A percentile compares a stretch with the other conserved stretches of the same genome.
Conservation (phyloP, 2,888 invertebrate genomes). For the Onchidella celtica region DNA sequence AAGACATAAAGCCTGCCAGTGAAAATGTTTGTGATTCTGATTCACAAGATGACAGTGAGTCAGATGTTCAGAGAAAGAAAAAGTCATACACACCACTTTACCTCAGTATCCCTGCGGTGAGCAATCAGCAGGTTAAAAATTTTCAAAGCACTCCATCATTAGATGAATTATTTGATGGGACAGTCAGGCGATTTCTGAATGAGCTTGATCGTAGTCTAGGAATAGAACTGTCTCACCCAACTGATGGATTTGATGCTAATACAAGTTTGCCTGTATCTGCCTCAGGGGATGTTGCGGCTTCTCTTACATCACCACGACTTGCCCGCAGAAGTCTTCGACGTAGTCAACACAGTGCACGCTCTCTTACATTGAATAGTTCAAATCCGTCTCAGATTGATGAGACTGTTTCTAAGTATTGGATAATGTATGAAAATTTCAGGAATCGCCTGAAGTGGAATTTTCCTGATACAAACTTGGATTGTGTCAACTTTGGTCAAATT, state of each 20-base stretch:
- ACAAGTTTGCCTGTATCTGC: conserved; percentile 22
- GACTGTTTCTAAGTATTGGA: conserved; percentile 51
- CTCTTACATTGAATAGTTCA: conserved; percentile 51
- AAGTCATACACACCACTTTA: not conserved
- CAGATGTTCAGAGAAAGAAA: not conserved
- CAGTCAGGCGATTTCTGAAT: conserved; percentile 59
- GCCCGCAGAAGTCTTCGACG: conserved; percentile 49
- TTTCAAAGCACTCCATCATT: conserved; percentile 4
- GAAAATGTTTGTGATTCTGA: not conserved
- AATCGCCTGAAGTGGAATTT: conserved; percentile 46
- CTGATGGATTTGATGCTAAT: not conserved
- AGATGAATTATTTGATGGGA: conserved; percentile 58
- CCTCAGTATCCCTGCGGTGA: conserved; percentile 19
- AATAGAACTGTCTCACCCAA: not conserved
- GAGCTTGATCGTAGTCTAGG: conserved; percentile 65
- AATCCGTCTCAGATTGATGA: conserved; percentile 43
- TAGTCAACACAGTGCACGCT: conserved; percentile 56
- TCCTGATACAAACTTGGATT: conserved; percentile 48
- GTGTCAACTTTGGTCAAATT: conserved; percentile 34
- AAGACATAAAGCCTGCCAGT: not conserved
- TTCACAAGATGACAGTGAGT: not conserved
- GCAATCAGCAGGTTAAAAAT: not conserved
- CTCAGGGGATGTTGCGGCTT: conserved; percentile 31
- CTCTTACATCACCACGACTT: conserved; percentile 51
- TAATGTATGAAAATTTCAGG: conserved; percentile 50